Evolutionary conservation across 2,113 vertebrate genomes (phyloP), one percentile per base, ranked within the genome.

Genomic region (Ictalurus punctatus): DNA sequence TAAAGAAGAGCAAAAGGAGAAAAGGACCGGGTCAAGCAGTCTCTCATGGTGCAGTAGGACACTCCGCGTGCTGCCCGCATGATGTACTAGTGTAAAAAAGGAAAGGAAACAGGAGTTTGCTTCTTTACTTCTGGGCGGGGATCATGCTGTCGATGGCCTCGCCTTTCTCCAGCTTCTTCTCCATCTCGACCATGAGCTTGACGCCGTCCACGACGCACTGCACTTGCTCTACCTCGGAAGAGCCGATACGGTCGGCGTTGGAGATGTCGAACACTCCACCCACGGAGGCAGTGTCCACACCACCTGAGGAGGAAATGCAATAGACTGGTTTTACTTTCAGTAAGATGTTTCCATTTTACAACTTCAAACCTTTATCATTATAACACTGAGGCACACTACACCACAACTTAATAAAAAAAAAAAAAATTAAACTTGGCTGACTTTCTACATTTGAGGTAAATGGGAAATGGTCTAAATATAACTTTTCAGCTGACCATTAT

Each of bases 181-280:
- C 98, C 98, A 99, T 98, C 94, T 99, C 97, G 52, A 99, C 92
- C 97, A 99, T 98, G 67, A 99, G 96, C 93, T 99, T 99, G 87
- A 99, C 98, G 0, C 98, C 98, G 2, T 99, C 98, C 73, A 99
- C 98, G 93, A 99, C 98, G 94, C 98, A 95, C 96, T 99, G 98
- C 90, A 99, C 98, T 94, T 99, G 98, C 0, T 95, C 92, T 6
- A 99, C 98, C 95, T 99, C 98, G 0, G 98, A 99, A 87, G 96
- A 97, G 89, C 98, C 98, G 93, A 99, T 90, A 80, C 98, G 96
- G 89, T 99, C 98, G 0, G 98, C 98, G 25, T 99, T 99, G 96
- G 98, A 99, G 94, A 99, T 97, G 95, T 99, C 98, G 0, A 97
- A 99, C 61, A 98, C 96, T 0, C 97, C 95, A 25, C 98, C 98